A percentile compares a stretch with the other conserved stretches of the same genome.
phyloP scores from a whole-genome alignment of 2,797 vertebrate species.

The Scarus forsteni region DNA sequence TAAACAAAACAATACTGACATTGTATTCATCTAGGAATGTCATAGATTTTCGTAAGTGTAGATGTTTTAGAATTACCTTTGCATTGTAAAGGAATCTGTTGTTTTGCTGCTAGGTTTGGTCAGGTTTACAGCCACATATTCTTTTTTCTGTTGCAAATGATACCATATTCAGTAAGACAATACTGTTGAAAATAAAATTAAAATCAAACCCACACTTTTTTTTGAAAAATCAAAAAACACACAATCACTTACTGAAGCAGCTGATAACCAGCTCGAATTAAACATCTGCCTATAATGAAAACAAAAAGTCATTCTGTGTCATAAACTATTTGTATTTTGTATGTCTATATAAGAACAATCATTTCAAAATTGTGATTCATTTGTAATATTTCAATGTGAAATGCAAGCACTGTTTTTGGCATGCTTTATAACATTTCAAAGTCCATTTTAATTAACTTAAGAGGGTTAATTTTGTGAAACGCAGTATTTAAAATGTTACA shows the following conservation, averaged over 20 bases:
- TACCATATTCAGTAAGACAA: constrained; percentile 24
- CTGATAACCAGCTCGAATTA: constrained; percentile 61
- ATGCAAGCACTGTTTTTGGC: no score
- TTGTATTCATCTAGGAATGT: no score
- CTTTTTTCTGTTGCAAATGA: constrained; percentile 55
- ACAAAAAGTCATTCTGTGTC: background rate
- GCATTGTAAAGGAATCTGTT: constrained; percentile 19
- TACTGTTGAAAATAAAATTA: background rate
- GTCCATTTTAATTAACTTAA: no score
- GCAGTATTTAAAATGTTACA: no score
- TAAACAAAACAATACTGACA: constrained; percentile 38
- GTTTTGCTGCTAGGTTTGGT: constrained; percentile 55
- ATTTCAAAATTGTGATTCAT: no score
- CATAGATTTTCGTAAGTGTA: no score
- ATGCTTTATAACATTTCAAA: no score
- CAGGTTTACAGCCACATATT: constrained; percentile 20
- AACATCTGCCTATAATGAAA: constrained; percentile 61
- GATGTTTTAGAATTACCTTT: constrained; percentile 57
- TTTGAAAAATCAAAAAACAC: no score
- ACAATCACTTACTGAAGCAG: constrained; percentile 67
- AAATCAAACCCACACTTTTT: background rate
- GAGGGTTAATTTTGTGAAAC: no score
- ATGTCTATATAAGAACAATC: no score
- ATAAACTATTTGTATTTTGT: background rate
- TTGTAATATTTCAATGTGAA: no score